Conservation (phyloP, 2,797 vertebrate species). For the Crypturellus tataupa region DNA sequence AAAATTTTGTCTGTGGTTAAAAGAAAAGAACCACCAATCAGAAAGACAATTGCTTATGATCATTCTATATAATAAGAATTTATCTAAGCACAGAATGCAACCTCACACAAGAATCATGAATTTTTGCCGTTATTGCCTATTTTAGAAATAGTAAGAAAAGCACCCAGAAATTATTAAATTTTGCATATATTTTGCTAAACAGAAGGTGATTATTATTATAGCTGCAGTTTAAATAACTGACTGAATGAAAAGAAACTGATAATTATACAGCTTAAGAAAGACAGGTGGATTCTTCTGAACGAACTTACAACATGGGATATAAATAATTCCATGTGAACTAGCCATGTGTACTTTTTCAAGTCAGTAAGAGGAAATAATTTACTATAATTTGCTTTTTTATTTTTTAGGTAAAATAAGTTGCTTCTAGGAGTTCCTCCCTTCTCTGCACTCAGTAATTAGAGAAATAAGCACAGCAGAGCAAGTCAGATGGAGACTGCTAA, state of each 20-base stretch:
- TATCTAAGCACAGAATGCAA: not conserved
- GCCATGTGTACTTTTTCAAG: not conserved
- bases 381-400: too few species aligned
- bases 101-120: not conserved
- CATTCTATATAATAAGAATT: not conserved
- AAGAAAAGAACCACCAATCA: not conserved
- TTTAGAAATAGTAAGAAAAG: not conserved
- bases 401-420: not conserved
- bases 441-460: not conserved
- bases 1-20: not conserved
- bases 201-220: not conserved
- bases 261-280: not conserved
- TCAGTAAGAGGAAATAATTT: not conserved
- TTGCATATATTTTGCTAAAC: not conserved
- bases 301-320: not conserved
- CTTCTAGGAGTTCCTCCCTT: not conserved
- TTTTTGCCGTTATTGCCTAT: not conserved
- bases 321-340: not conserved
- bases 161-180: not conserved
- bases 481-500: not conserved
- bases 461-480: fast-evolving
- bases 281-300: not conserved
- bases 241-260: not conserved
- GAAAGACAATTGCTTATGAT: not conserved
- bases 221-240: not conserved